Evolutionary conservation across 2,797 vertebrate genomes (phyloP).

Genomic region (Centroberyx gerrardi): DNA sequence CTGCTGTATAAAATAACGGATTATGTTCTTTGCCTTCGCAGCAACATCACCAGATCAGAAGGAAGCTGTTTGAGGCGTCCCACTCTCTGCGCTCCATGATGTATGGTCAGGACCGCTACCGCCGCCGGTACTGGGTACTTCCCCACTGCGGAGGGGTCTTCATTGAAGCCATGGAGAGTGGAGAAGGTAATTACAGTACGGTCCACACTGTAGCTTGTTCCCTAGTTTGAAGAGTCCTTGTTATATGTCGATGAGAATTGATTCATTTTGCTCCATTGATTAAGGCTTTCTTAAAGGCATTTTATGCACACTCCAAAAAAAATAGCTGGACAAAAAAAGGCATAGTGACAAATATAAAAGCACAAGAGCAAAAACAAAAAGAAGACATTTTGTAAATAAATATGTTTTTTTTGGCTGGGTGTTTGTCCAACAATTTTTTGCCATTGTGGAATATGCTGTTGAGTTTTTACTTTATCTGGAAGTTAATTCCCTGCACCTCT

Average conservation of each 20-base stretch:
- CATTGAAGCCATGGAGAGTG: conserved; percentile 97
- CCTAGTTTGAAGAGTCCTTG: background rate
- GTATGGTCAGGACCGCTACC: conserved; percentile 97
- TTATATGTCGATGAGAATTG: background rate
- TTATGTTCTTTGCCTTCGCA: conserved; percentile 71
- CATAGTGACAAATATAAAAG: conserved; percentile 10
- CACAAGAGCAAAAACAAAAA: conserved; percentile 11
- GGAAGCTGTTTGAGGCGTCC: conserved; percentile 96
- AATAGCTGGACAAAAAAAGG: conserved; percentile 20
- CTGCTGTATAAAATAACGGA: conserved; percentile 22
- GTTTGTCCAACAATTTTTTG: conserved; percentile 28
- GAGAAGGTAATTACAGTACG: conserved; percentile 90
- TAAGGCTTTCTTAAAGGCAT: background rate
- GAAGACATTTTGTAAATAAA: conserved; percentile 18
- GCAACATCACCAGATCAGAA: conserved; percentile 98
- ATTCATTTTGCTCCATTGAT: background rate
- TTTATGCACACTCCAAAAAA: background rate
- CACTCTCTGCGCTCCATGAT: conserved; percentile 97
- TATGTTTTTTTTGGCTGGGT: conserved; percentile 11
- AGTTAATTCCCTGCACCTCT: conserved; percentile 6
- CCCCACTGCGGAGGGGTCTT: conserved; percentile 98
- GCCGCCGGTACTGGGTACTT: conserved; percentile 97
- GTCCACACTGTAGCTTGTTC: background rate
- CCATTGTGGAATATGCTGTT: conserved; percentile 33
- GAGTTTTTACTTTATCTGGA: conserved; percentile 32